phyloP scores from a whole-genome alignment of 2,888 invertebrate species.

The Agriopis leucophaearia region DNA sequence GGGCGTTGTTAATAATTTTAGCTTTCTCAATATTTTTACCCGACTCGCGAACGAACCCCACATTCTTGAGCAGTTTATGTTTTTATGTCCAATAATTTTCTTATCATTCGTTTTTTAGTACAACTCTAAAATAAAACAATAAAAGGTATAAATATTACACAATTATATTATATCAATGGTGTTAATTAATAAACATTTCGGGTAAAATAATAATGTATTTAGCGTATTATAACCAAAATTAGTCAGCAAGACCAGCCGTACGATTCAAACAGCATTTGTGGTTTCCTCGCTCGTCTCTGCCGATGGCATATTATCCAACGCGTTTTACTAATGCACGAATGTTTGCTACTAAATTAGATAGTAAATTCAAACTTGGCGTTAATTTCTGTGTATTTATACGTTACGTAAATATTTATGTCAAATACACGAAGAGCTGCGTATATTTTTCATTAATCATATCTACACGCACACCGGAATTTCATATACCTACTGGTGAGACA shows the following conservation, averaged over 20 bases:
- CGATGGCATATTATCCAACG: conserved; percentile 9
- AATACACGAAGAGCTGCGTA: too few relatives aligned
- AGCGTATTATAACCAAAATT: conserved; percentile 11
- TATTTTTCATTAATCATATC: not conserved
- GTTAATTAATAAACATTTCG: not conserved
- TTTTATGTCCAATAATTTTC: too few relatives aligned
- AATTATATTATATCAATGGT: too few relatives aligned
- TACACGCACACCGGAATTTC: not conserved
- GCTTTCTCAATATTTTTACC: too few relatives aligned
- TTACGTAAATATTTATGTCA: not conserved
- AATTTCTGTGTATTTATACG: not conserved
- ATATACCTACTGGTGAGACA: too few relatives aligned
- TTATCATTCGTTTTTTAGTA: too few relatives aligned
- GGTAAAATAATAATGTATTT: conserved; percentile 1
- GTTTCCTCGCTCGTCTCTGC: conserved; percentile 14
- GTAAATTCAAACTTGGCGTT: conserved; percentile 7
- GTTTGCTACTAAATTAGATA: conserved; percentile 11
- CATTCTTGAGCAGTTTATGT: too few relatives aligned
- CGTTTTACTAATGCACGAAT: conserved; percentile 12
- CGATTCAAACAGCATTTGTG: conserved; percentile 16
- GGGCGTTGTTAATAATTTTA: too few relatives aligned
- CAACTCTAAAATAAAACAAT: not conserved
- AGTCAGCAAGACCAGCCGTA: conserved; percentile 6
- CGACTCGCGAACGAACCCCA: too few relatives aligned
- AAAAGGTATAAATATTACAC: too few relatives aligned